These are phyloP conservation scores for Pedicia rivosa DNA, from an alignment of 2,888 invertebrate species.

Conservation along the genomic window DNA sequence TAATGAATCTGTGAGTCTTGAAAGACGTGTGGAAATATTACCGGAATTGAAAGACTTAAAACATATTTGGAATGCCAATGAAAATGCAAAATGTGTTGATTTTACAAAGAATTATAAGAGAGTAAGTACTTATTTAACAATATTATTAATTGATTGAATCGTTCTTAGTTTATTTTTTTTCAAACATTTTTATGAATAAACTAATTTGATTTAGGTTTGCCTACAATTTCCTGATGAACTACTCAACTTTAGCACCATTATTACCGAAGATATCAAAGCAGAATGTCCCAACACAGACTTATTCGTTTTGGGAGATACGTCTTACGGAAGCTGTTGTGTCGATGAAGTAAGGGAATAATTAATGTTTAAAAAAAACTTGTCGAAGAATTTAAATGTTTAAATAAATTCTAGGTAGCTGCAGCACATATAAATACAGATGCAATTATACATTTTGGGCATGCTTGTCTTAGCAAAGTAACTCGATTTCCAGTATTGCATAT, in stretches of 20 bases:
- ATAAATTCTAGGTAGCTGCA: slow-evolving; percentile 57
- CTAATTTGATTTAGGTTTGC: slow-evolving; percentile 63
- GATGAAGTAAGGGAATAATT: slow-evolving; percentile 17
- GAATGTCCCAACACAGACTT: slow-evolving; percentile 36
- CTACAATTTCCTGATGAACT: slow-evolving; percentile 83
- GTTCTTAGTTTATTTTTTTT: slow-evolving; percentile 6
- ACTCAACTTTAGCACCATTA: slow-evolving; percentile 46
- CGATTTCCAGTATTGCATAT: slow-evolving; percentile 63
- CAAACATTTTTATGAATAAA: too few species aligned
- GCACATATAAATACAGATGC: slow-evolving; percentile 74
- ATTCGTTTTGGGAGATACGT: slow-evolving; percentile 78
- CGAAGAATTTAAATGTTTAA: slow-evolving; percentile 2
- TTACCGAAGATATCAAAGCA: slow-evolving; percentile 41
- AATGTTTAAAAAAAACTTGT: slow-evolving; percentile 1
- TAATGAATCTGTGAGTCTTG: slow-evolving; percentile 22
- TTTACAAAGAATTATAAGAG: slow-evolving; percentile 55
- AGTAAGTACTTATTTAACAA: slow-evolving; percentile 29
- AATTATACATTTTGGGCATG: slow-evolving; percentile 80
- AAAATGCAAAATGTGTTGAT: slow-evolving; percentile 24
- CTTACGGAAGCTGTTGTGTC: slow-evolving; percentile 63
- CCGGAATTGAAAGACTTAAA: slow-evolving; percentile 14
- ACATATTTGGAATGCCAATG: slow-evolving; percentile 25
- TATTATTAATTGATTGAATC: slow-evolving; percentile 1
- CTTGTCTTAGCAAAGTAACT: slow-evolving; percentile 63
- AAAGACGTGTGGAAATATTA: slow-evolving; percentile 19